phyloP scores from a whole-genome alignment of 30 jellyfish, hydroid and myxozoan species.

The Cassiopea xamachana region DNA sequence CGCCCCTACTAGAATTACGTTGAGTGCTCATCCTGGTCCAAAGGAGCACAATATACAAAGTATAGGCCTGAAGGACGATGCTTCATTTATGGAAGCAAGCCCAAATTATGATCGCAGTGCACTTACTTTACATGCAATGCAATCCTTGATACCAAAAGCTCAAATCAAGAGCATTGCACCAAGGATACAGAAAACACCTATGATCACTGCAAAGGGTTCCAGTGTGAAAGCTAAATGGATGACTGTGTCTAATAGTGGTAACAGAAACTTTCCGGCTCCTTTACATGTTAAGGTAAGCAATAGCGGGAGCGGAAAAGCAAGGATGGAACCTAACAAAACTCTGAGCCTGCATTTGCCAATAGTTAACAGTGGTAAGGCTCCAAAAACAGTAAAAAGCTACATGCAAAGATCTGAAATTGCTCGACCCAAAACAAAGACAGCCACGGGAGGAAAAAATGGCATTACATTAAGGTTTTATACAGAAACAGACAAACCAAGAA shows the following conservation, averaged over 20 bases:
- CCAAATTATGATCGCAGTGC: conserved; percentile 63
- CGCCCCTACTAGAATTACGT: not conserved
- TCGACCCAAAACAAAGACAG: not conserved
- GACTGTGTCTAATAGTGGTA: not conserved
- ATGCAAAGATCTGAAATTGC: conserved; percentile 31
- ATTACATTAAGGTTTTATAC: conserved; percentile 30
- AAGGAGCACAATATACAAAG: conserved; percentile 39
- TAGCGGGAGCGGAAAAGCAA: not conserved
- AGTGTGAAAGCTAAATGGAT: not conserved
- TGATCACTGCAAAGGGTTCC: not conserved
- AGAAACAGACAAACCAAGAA: conserved; percentile 20
- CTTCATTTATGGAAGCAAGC: conserved; percentile 78
- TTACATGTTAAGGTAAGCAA: not conserved
- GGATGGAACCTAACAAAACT: not conserved
- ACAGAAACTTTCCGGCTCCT: not conserved
- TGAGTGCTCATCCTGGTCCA: not conserved
- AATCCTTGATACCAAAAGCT: conserved; percentile 56
- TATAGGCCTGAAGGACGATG: conserved; percentile 80
- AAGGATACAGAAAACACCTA: conserved; percentile 1
- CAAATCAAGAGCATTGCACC: conserved; percentile 28
- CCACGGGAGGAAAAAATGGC: not conserved
- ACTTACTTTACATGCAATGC: conserved; percentile 64
- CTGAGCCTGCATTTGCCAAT: not conserved
- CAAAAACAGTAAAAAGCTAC: not conserved
- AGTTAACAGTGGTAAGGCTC: not conserved